phyloP scores from a whole-genome alignment of 1,140 invertebrate genomes.

The Eumeta japonica region DNA sequence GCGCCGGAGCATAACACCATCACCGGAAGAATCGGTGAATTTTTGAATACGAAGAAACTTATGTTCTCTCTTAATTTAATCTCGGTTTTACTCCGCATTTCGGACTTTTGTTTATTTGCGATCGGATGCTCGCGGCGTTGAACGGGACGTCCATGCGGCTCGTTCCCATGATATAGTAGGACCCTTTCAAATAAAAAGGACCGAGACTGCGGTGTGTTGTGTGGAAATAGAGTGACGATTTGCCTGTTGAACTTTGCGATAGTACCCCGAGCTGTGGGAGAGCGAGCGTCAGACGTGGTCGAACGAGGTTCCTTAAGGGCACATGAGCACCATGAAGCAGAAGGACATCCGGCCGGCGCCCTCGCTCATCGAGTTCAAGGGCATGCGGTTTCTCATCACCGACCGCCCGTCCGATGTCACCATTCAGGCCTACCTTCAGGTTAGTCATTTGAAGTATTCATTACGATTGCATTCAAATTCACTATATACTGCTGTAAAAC shows the following conservation, averaged over 20 bases:
- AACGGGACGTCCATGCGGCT: conserved; percentile 50
- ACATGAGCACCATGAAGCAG: conserved; percentile 77
- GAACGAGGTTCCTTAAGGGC: no score
- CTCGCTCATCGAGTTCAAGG: conserved; percentile 91
- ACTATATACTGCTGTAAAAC: no score
- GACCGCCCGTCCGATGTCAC: conserved; percentile 92
- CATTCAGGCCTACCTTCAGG: conserved; percentile 88
- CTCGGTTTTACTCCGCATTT: conserved; percentile 43
- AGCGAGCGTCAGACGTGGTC: conserved; percentile 31
- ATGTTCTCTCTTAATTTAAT: conserved; percentile 44
- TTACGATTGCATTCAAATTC: no score
- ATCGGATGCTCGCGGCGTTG: conserved; percentile 48
- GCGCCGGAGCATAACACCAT: conserved; percentile 42
- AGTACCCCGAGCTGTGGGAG: no score
- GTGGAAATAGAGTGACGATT: conserved; percentile 58
- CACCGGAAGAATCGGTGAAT: conserved; percentile 31
- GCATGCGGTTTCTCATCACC: conserved; percentile 95
- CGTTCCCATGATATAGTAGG: conserved; percentile 50
- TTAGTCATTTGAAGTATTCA: no score
- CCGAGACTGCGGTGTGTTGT: conserved; percentile 54
- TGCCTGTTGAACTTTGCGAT: conserved; percentile 43
- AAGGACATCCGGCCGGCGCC: conserved; percentile 90
- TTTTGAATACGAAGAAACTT: conserved; percentile 25
- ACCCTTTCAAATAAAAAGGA: conserved; percentile 51
- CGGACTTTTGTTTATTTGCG: conserved; percentile 36